Base-by-base conservation (phyloP, 2,113 vertebrate genomes). In the Microcebus ravelobensis region DNA sequence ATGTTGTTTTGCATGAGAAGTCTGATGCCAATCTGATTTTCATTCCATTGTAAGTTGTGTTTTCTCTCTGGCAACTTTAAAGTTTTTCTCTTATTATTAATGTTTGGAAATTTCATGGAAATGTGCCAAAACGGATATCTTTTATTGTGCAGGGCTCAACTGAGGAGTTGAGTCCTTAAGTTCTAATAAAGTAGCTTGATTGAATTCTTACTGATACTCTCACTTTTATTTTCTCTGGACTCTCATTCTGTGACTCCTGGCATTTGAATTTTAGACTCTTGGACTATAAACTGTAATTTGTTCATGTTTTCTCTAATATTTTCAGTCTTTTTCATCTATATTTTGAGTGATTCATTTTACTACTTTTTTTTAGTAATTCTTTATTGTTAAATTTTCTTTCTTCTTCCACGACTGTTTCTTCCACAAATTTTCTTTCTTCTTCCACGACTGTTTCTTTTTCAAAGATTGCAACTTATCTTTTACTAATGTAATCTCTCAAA, bases 1-100 rank as follows among this genome's bases (percentile, higher is more conserved):
- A 13, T 57, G 11, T 86, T 65, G 25, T 79, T 70, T 91, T 83
- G 1, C 18, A 63, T 84, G 87, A 96, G 36, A 82, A 91, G 23
- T 76, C 77, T 83, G 68, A 77, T 68, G 23, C 8, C 68, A 76
- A 11, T 76, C 13, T 79, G 29, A 68, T 83, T 91, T 39, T 63
- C 10, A 34, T 92, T 84, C 23, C 36, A 25, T 76, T 77, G 27
- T 94, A 45, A 36, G 42, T 55, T 88, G 71, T 8, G 52, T 84
- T 92, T 94, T 79, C n/a, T 95, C 84, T 84, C 55, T 84, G 77
- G 45, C 84, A 48, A 2, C 45, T 55, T 91, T 87, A 61, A 63
- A 23, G 14, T 70, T 86, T 83, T 87, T 96, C 48, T 45, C 21
- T 68, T 93, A 36, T 50, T 73, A 1, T 67, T 61, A 61, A 59